phyloP scores from a whole-genome alignment of 2,113 vertebrate genomes.

The Podarcis cretensis region DNA sequence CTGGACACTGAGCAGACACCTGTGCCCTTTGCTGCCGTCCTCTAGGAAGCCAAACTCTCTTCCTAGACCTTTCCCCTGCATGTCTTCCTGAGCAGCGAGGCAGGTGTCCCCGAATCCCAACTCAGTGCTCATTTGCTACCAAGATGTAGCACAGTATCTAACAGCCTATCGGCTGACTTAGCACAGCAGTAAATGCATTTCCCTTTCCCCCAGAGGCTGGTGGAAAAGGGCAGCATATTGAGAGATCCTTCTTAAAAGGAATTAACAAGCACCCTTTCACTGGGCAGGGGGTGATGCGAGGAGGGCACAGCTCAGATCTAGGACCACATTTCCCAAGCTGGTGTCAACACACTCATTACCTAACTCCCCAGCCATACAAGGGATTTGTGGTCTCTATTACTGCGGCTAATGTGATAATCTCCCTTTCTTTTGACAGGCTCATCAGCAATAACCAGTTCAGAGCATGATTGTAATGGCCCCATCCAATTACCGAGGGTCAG shows the following conservation, averaged over 20 bases:
- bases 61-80: not conserved
- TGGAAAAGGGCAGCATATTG: not conserved
- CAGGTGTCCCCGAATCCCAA: not conserved
- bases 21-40: not conserved
- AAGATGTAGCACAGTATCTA: not conserved
- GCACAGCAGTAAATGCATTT: not conserved
- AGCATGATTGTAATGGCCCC: not conserved
- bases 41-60: not conserved
- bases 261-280: not conserved
- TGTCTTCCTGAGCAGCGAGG: not conserved
- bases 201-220: not conserved
- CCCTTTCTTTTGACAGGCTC: constrained; percentile 7
- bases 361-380: not conserved
- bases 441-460: not conserved
- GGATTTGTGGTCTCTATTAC: constrained; percentile 9
- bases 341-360: not conserved
- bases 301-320: not conserved
- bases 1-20: not conserved
- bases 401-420: constrained; percentile 12
- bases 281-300: not conserved
- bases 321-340: not conserved
- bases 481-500: not conserved
- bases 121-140: not conserved
- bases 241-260: not conserved
- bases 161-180: constrained; percentile 6